Percentiles rank a stretch among this genome's conserved stretches.
Evolutionary conservation across 2,888 invertebrate genomes (phyloP).

Genomic region (Clunio marinus): DNA sequence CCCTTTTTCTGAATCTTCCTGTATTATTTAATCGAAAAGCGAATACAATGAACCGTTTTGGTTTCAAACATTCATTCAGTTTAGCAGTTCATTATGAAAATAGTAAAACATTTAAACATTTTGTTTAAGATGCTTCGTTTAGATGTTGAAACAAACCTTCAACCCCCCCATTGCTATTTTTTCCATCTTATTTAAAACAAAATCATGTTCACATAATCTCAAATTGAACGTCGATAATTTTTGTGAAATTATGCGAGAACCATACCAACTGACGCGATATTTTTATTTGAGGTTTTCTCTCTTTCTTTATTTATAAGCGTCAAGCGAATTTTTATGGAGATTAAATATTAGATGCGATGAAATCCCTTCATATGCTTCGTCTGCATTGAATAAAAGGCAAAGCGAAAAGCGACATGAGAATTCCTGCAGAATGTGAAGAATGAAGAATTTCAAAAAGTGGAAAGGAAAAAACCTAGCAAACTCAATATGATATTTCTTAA

Average conservation of each 20-base stretch:
- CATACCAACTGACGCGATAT: slow-evolving; percentile 9
- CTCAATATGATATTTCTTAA: not conserved
- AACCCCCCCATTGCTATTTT: not conserved
- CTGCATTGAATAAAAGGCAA: slow-evolving; percentile 1
- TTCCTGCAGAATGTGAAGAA: not conserved
- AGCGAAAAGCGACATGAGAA: not conserved
- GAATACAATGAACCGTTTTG: not conserved
- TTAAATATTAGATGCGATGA: slow-evolving; percentile 23
- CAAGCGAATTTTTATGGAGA: not conserved
- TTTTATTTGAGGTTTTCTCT: slow-evolving; percentile 14
- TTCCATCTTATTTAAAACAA: not conserved
- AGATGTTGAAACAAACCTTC: not conserved
- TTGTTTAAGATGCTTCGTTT: not conserved
- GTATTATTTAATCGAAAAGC: too few relatives aligned
- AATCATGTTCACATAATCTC: not conserved
- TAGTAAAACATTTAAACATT: not conserved
- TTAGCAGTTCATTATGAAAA: not conserved
- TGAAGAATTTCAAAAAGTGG: too few relatives aligned
- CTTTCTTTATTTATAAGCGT: not conserved
- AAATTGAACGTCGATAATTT: not conserved
- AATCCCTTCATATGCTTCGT: slow-evolving; percentile 5
- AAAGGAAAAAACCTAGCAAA: not conserved
- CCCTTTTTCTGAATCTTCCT: slow-evolving; percentile 9
- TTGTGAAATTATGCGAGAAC: slow-evolving; percentile 21
- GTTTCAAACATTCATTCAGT: not conserved